Evolutionary conservation across 2,888 invertebrate species (phyloP).

Genomic region (Lasiommata megera): DNA sequence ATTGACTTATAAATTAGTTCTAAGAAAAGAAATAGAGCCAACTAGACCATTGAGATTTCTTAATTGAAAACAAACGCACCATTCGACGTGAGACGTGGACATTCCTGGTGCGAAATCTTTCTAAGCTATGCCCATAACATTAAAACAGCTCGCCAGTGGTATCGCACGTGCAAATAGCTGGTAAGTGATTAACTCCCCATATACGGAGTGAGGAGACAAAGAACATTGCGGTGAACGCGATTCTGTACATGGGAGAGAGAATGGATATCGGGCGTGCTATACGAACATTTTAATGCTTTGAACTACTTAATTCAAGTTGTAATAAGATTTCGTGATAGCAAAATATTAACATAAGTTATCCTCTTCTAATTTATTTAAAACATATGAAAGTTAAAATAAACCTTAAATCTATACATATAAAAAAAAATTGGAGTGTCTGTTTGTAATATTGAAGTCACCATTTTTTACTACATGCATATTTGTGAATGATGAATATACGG

Average conservation of each 20-base stretch:
- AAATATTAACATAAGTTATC: too few relatives aligned
- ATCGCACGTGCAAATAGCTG: conserved; percentile 41
- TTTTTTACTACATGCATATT: too few relatives aligned
- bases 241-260: neutral
- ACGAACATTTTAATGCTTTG: too few relatives aligned
- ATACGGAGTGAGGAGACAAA: conserved; percentile 37
- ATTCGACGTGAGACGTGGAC: neutral
- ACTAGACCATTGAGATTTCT: neutral
- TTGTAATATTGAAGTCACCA: too few relatives aligned
- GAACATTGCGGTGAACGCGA: conserved; percentile 31
- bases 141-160: conserved; percentile 22
- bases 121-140: conserved; percentile 16
- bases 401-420: too few relatives aligned
- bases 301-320: too few relatives aligned
- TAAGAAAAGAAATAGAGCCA: neutral
- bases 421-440: too few relatives aligned
- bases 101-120: conserved; percentile 1
- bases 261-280: too few relatives aligned
- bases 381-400: too few relatives aligned
- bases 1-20: neutral
- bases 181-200: conserved; percentile 37
- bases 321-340: too few relatives aligned
- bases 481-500: too few relatives aligned
- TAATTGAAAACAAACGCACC: neutral
- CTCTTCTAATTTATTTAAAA: too few relatives aligned